phyloP scores from a whole-genome alignment of 2,113 vertebrate species.

The Apeltes quadracus region DNA sequence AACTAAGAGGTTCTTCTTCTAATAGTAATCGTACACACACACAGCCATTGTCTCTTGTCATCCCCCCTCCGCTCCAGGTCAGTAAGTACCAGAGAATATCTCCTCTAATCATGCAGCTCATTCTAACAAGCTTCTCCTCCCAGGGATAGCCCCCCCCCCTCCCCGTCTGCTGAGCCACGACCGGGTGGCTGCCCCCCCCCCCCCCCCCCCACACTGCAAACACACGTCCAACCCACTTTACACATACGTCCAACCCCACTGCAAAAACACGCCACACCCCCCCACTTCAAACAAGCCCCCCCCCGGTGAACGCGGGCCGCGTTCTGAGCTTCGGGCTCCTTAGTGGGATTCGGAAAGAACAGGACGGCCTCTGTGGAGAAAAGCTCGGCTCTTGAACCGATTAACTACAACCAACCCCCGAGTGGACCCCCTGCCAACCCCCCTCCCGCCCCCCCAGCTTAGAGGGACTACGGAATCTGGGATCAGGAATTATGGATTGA shows the following conservation, averaged over 20 bases:
- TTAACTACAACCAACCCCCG: slow-evolving; percentile 21
- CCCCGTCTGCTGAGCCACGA: slow-evolving; percentile 6
- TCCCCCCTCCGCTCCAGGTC: slow-evolving; percentile 17
- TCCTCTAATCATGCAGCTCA: slow-evolving; percentile 43
- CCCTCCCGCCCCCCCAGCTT: neutral
- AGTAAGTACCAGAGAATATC: slow-evolving; percentile 38
- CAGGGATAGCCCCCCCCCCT: slow-evolving; percentile 14
- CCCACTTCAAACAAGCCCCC: too few relatives aligned
- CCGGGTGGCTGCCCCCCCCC: slow-evolving; percentile 51
- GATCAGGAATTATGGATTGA: neutral
- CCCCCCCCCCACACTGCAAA: too few relatives aligned
- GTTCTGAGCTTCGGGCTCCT: neutral
- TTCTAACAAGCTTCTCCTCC: slow-evolving; percentile 52
- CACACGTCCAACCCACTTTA: too few relatives aligned
- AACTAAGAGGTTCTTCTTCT: too few relatives aligned
- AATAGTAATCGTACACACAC: too few relatives aligned
- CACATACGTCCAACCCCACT: too few relatives aligned
- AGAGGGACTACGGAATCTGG: neutral
- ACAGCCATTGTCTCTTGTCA: slow-evolving; percentile 41
- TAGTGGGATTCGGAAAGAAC: slow-evolving; percentile 28
- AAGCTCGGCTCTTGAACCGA: slow-evolving; percentile 36
- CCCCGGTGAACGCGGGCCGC: too few relatives aligned
- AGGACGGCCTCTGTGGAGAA: slow-evolving; percentile 26
- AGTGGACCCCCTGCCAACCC: neutral
- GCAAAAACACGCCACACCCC: too few relatives aligned